These are phyloP conservation scores for Ibycter americanus DNA, from an alignment of 2,797 vertebrate species.

Conservation along the genomic window DNA sequence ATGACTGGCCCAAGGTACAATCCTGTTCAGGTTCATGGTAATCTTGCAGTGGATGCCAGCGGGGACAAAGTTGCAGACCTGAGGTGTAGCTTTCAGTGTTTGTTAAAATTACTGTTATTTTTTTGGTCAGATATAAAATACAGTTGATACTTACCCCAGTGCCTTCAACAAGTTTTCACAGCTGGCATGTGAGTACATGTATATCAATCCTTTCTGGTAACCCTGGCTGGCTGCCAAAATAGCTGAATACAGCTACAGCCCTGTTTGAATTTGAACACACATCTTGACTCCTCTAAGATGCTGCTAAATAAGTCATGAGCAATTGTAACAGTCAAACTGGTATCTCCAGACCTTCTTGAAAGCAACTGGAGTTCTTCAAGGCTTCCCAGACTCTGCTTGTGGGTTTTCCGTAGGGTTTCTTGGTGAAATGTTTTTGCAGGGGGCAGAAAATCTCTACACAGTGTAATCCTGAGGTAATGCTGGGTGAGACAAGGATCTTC, in stretches of 20 bases:
- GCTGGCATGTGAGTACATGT: not conserved
- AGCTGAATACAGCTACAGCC: not conserved
- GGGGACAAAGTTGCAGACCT: not conserved
- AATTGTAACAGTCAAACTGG: not conserved
- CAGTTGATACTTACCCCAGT: not conserved
- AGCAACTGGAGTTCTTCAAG: not conserved
- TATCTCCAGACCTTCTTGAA: not conserved
- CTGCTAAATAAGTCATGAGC: not conserved
- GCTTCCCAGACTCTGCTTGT: not conserved
- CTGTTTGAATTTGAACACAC: not conserved
- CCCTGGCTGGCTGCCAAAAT: not conserved
- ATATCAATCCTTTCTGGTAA: not conserved
- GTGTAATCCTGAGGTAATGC: not conserved
- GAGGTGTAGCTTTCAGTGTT: not conserved
- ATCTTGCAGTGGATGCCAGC: not conserved
- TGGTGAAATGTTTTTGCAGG: not conserved
- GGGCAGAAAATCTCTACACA: not conserved
- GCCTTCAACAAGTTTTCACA: not conserved
- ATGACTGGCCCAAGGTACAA: not conserved
- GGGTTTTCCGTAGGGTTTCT: not conserved
- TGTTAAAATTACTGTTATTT: not conserved
- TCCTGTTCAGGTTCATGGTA: not conserved
- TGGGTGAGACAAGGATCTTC: not conserved
- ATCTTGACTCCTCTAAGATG: not conserved
- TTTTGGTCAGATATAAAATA: not conserved